These are phyloP conservation scores for Asobara japonica DNA, from an alignment of 1,140 invertebrate species.

Conservation along the genomic window DNA sequence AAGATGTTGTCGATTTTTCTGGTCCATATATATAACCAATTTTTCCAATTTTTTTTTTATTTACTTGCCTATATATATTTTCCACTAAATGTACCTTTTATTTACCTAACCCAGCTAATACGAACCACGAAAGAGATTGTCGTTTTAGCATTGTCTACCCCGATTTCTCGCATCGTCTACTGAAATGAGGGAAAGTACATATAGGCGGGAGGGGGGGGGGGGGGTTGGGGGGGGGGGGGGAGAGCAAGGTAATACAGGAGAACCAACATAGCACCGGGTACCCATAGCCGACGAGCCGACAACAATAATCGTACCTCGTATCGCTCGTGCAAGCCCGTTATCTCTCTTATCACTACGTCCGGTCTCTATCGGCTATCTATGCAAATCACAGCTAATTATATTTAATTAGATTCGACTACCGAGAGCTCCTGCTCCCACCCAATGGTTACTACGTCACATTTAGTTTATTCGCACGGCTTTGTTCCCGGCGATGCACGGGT, in stretches of 20 bases:
- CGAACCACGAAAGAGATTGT: not conserved
- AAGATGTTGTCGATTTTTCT: too few species aligned
- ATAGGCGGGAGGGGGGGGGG: not conserved
- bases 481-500: not conserved
- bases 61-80: too few species aligned
- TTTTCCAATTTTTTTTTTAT: too few species aligned
- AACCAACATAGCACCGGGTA: slow-evolving; percentile 12
- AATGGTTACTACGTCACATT: not conserved
- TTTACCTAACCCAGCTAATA: not conserved
- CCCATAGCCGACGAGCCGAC: slow-evolving; percentile 37
- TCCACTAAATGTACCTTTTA: not conserved
- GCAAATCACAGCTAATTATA: slow-evolving; percentile 68
- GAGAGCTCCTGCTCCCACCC: slow-evolving; percentile 22
- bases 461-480: not conserved
- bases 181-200: not conserved
- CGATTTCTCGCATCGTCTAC: not conserved
- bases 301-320: slow-evolving; percentile 65
- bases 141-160: not conserved
- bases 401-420: slow-evolving; percentile 67
- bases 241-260: not conserved
- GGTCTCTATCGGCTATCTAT: slow-evolving; percentile 66
- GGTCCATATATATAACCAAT: too few species aligned
- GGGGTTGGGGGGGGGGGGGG: not conserved
- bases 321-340: slow-evolving; percentile 60
- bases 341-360: slow-evolving; percentile 65